Conservation (phyloP, 2,888 invertebrate genomes). For the Mesochorus sp. region DNA sequence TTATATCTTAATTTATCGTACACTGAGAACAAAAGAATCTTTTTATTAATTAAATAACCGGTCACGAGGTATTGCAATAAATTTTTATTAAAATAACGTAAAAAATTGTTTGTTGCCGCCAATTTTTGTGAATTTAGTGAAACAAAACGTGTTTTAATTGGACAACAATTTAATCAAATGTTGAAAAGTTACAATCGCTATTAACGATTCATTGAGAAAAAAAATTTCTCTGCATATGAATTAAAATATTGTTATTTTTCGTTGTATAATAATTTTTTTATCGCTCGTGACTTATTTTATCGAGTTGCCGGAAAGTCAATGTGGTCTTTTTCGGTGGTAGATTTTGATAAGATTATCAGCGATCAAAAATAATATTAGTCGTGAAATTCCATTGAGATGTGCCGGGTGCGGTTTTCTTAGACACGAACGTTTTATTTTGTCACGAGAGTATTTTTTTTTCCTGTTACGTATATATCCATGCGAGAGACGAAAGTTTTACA, state of each 20-base stretch:
- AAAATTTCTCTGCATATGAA: conserved; percentile 3
- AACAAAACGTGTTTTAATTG: too few relatives aligned
- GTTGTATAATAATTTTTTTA: conserved; percentile 6
- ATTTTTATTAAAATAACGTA: too few relatives aligned
- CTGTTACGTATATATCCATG: not conserved
- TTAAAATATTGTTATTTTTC: conserved; percentile 19
- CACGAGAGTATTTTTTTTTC: not conserved
- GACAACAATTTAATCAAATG: not conserved
- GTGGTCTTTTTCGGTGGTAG: not conserved
- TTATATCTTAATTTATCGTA: not conserved
- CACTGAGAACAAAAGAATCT: not conserved
- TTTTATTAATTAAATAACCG: too few relatives aligned
- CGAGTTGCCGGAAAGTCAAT: conserved; percentile 3
- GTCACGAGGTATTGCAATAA: too few relatives aligned
- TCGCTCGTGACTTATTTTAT: conserved; percentile 14
- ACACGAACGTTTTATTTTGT: not conserved
- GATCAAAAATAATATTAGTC: not conserved
- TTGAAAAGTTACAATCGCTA: not conserved
- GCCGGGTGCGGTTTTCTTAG: not conserved
- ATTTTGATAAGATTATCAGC: conserved; percentile 25
- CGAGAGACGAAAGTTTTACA: not conserved
- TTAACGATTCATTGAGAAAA: not conserved
- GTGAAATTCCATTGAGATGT: not conserved
- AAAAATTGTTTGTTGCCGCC: too few relatives aligned
- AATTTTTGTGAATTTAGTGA: too few relatives aligned